Conservation (phyloP, 2,797 vertebrate species). For the Enteromius unitaeniatus region DNA sequence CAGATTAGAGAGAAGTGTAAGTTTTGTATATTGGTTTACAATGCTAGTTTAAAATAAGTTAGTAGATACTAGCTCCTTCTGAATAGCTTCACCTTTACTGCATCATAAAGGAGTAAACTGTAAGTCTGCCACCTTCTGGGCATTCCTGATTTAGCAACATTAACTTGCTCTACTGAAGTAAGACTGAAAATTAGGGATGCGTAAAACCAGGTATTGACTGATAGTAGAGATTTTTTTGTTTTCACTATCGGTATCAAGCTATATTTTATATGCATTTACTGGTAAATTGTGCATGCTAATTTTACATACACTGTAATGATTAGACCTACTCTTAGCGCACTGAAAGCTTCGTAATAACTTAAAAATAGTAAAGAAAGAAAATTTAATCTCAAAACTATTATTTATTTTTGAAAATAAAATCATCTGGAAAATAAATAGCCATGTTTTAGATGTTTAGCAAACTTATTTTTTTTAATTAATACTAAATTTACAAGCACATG, state of each 20-base stretch:
- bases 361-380: background rate
- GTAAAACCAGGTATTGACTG: background rate
- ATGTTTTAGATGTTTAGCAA: background rate
- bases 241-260: background rate
- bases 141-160: conserved; percentile 16
- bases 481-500: background rate
- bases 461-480: background rate
- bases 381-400: background rate
- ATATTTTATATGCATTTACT: background rate
- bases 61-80: background rate
- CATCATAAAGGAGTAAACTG: background rate
- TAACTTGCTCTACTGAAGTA: background rate
- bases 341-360: background rate
- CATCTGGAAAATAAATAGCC: no score
- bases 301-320: background rate
- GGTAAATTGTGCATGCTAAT: background rate
- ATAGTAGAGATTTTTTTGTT: background rate
- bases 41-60: background rate
- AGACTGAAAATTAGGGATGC: background rate
- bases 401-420: background rate
- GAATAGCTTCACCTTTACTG: background rate
- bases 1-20: background rate
- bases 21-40: conserved; percentile 1
- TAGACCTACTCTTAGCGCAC: background rate
- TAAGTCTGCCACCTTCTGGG: conserved; percentile 24